These are phyloP conservation scores for Archegozetes longisetosus DNA, from an alignment of 1,140 invertebrate species.

Conservation along the genomic window DNA sequence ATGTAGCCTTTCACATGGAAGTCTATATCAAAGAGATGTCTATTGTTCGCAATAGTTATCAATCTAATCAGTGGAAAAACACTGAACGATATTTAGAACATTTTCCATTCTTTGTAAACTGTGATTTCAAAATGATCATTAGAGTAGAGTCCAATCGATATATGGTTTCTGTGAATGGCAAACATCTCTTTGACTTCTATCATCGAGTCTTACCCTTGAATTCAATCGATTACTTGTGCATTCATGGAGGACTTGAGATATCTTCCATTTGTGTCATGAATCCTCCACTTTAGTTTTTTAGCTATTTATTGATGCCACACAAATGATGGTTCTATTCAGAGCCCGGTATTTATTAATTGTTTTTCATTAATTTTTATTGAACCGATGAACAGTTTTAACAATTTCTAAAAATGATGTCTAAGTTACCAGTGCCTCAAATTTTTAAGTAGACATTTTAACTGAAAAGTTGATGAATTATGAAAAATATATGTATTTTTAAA, in stretches of 20 bases:
- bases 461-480: no score
- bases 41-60: slow-evolving; percentile 7
- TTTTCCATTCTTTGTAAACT: slow-evolving; percentile 7
- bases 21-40: slow-evolving; percentile 5
- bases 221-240: slow-evolving; percentile 4
- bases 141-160: slow-evolving; percentile 11
- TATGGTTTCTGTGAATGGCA: neutral
- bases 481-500: no score
- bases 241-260: slow-evolving; percentile 5
- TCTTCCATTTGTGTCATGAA: neutral
- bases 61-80: neutral
- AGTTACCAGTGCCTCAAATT: no score
- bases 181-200: slow-evolving; percentile 7
- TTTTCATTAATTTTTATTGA: slow-evolving; percentile 1
- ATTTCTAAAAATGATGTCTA: no score
- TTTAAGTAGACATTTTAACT: no score
- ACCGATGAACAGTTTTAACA: neutral
- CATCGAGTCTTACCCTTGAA: neutral
- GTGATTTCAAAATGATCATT: neutral
- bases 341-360: no score
- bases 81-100: slow-evolving; percentile 1
- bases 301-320: neutral
- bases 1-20: slow-evolving; percentile 10
- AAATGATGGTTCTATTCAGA: no score
- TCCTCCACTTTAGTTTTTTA: neutral